A percentile compares a stretch with the other conserved stretches of the same genome.
These are phyloP conservation scores for Pachyramphus minor DNA, from an alignment of 2,113 vertebrate species.

Conservation along the genomic window DNA sequence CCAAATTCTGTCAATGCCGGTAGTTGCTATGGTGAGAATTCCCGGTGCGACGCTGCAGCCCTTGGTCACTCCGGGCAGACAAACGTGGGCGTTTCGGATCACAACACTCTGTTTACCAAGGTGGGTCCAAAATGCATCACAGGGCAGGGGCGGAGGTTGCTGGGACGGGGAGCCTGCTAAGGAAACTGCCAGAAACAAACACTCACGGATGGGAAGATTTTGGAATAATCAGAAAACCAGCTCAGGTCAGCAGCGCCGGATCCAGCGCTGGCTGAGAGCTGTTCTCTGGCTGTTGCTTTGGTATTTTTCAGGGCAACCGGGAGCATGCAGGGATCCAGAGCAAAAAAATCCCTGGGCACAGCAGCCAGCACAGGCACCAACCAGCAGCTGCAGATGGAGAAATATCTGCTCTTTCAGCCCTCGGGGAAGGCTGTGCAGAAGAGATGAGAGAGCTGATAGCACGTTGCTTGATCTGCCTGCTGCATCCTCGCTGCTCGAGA, in stretches of 20 bases:
- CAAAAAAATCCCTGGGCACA: not conserved
- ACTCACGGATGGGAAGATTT: not conserved
- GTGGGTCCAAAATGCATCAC: not conserved
- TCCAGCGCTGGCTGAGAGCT: not conserved
- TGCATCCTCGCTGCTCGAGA: not conserved
- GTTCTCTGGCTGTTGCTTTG: not conserved
- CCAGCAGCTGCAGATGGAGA: constrained; percentile 30
- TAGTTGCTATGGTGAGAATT: constrained; percentile 69
- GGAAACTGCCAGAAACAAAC: constrained; percentile 37
- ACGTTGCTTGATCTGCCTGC: not conserved
- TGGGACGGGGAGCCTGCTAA: not conserved
- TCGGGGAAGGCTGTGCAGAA: not conserved
- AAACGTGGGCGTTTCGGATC: not conserved
- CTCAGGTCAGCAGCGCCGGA: not conserved
- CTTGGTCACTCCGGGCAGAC: constrained; percentile 36
- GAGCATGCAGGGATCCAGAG: not conserved
- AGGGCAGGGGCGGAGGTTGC: not conserved
- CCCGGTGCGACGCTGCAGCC: not conserved
- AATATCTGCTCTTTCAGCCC: constrained; percentile 36
- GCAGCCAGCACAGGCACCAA: constrained; percentile 3
- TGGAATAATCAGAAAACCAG: not conserved
- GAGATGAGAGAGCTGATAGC: constrained; percentile 45
- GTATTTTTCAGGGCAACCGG: not conserved
- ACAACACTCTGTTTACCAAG: not conserved
- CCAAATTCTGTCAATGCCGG: constrained; percentile 34